Base-by-base conservation (phyloP, 2,888 invertebrate species). In the Dynastes maya region DNA sequence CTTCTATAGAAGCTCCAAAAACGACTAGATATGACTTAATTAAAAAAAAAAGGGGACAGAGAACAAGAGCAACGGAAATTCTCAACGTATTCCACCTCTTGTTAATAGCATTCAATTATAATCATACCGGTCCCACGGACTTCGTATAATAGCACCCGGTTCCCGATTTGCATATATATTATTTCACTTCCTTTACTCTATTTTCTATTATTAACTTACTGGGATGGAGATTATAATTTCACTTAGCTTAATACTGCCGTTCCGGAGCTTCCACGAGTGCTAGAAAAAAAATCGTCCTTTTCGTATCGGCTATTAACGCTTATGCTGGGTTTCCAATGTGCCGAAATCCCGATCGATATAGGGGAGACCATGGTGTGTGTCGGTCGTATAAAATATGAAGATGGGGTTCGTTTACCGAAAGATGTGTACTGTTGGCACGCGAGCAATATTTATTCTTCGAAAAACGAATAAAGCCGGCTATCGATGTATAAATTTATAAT, bases 91-190 rank as follows among this genome's bases (percentile, higher is more conserved):
- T 58, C 71, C 32, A 55, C 55, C 55, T 71, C 71, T 58, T 58
- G 71, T 71, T 71, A 71, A 55, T 55, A 40, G 71, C 71, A 71
- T 71, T 55, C 71, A 71, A 71, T 71, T 71, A 71, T 71, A 71
- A 40, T 37, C 71, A 37, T 71, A 55, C 32, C 32, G 37, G 71
- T 37, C n/a, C 55, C n/a, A 22, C 55, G 55, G 55, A 71, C 55
- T 40, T 55, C 37, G n/a, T 37, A 71, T 58, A 71, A 71, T 71
- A 16, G 53, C 58, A 53, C 71, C 29, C 55, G 27, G 29, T 13
- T 37, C 68, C 29, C 55, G 49, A 77, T 77, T 77, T 77, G 77
- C 77, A 77, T 77, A 77, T 70, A 77, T 77, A 77, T 77, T 77
- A 77, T 77, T 77, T 77, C 49, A 77, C 58, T 77, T 77, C 77